Conservation (phyloP, 2,797 vertebrate genomes). For the Rhyacichthys aspro region DNA sequence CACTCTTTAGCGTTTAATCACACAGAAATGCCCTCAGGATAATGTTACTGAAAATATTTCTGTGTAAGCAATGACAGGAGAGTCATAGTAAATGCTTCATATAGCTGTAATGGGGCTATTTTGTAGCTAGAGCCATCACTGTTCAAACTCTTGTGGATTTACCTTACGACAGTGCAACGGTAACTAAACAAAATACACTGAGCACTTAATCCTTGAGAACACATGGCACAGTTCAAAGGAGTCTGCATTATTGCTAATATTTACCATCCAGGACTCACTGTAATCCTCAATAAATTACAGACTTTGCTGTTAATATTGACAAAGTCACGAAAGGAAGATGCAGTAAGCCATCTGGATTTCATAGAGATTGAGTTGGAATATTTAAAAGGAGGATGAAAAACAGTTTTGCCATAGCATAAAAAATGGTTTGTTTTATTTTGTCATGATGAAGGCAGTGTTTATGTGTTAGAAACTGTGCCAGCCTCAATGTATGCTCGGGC, state of each 20-base stretch:
- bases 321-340: slow-evolving; percentile 40
- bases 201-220: slow-evolving; percentile 52
- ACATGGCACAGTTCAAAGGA: slow-evolving; percentile 39
- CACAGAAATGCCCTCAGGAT: slow-evolving; percentile 22
- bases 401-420: slow-evolving; percentile 27
- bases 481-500: neutral
- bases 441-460: slow-evolving; percentile 45
- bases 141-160: slow-evolving; percentile 41
- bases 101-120: slow-evolving; percentile 38
- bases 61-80: slow-evolving; percentile 26
- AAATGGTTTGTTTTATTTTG: slow-evolving; percentile 43
- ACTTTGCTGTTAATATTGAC: slow-evolving; percentile 62
- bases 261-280: slow-evolving; percentile 45
- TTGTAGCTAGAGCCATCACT: slow-evolving; percentile 26
- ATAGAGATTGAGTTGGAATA: slow-evolving; percentile 34
- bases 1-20: slow-evolving; percentile 45
- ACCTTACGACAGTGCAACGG: slow-evolving; percentile 24
- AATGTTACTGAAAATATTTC: slow-evolving; percentile 28
- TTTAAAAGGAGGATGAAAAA: slow-evolving; percentile 41
- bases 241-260: slow-evolving; percentile 47
- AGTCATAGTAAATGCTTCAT: slow-evolving; percentile 39
- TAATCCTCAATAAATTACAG: slow-evolving; percentile 66
- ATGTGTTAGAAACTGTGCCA: slow-evolving; percentile 12
- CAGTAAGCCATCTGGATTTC: slow-evolving; percentile 60
- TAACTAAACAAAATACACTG: slow-evolving; percentile 21